Evolutionary conservation across 1,140 invertebrate species (phyloP).

Genomic region (Trialeurodes vaporariorum): DNA sequence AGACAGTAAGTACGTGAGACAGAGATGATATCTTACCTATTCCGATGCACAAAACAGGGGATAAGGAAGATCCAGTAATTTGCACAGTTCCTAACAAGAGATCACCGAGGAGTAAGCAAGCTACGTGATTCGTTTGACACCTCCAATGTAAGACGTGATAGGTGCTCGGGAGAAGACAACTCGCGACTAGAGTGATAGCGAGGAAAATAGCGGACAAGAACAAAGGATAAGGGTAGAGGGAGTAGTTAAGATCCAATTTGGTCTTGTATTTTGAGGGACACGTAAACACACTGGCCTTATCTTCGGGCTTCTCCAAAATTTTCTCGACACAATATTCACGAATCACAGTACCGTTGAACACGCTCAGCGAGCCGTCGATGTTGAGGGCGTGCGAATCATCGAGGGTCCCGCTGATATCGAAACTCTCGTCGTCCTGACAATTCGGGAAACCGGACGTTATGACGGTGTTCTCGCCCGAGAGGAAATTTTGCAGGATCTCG

Average conservation of each 20-base stretch:
- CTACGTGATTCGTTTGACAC: constrained; percentile 70
- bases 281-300: constrained; percentile 44
- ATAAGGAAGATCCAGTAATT: constrained; percentile 43
- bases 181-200: constrained; percentile 58
- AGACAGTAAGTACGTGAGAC: too few relatives aligned
- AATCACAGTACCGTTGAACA: constrained; percentile 30
- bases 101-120: constrained; percentile 62
- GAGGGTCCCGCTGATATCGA: constrained; percentile 38
- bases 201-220: constrained; percentile 64
- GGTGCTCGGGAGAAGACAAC: constrained; percentile 58
- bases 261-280: constrained; percentile 41
- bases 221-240: constrained; percentile 57
- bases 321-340: constrained; percentile 50
- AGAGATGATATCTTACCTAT: too few relatives aligned
- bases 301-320: constrained; percentile 37
- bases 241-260: constrained; percentile 43
- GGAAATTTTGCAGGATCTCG: constrained; percentile 26
- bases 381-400: constrained; percentile 33
- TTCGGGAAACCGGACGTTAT: constrained; percentile 38
- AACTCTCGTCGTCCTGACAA: constrained; percentile 30
- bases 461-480: constrained; percentile 13
- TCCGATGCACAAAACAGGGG: constrained; percentile 43
- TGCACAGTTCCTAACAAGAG: constrained; percentile 61
- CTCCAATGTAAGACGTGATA: constrained; percentile 75
- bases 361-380: constrained; percentile 36